Evolutionary conservation across 2,888 invertebrate genomes (phyloP).

Genomic region (Amblyjoppa proteus): DNA sequence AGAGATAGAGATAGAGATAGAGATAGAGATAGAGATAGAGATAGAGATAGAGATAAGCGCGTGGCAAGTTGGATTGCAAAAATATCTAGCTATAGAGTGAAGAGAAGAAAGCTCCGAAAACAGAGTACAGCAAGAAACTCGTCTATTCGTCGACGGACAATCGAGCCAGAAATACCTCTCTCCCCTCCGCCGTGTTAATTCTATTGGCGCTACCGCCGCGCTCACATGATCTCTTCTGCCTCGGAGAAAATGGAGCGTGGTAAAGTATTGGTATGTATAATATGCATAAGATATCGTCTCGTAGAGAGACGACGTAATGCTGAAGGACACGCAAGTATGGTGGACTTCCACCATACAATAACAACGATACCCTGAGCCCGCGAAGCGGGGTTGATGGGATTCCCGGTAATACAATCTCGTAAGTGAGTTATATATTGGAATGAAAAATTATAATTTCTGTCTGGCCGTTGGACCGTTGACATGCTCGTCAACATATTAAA

Average conservation of each 20-base stretch:
- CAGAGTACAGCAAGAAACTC: constrained; percentile 75
- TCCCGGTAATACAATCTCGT: constrained; percentile 51
- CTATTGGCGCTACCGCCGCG: constrained; percentile 74
- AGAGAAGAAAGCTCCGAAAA: not conserved
- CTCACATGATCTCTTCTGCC: constrained; percentile 77
- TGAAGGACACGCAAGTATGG: constrained; percentile 54
- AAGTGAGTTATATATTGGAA: constrained; percentile 60
- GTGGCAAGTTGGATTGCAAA: constrained; percentile 12
- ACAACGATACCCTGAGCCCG: not conserved
- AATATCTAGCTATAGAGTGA: not conserved
- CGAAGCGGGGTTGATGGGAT: constrained; percentile 34
- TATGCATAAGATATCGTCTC: not conserved
- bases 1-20: too few relatives aligned
- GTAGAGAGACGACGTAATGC: constrained; percentile 33
- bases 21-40: too few relatives aligned
- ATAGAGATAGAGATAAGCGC: constrained; percentile 5
- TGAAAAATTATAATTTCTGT: constrained; percentile 37
- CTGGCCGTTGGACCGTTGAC: not conserved
- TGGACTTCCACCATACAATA: constrained; percentile 21
- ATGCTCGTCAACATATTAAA: constrained; percentile 37
- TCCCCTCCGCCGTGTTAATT: constrained; percentile 80
- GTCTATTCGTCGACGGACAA: constrained; percentile 84
- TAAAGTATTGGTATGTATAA: constrained; percentile 14
- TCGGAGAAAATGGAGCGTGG: constrained; percentile 12
- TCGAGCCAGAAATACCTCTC: constrained; percentile 83